These are phyloP conservation scores for Rallus crepitans DNA, from an alignment of 2,797 vertebrate species.

Conservation along the genomic window DNA sequence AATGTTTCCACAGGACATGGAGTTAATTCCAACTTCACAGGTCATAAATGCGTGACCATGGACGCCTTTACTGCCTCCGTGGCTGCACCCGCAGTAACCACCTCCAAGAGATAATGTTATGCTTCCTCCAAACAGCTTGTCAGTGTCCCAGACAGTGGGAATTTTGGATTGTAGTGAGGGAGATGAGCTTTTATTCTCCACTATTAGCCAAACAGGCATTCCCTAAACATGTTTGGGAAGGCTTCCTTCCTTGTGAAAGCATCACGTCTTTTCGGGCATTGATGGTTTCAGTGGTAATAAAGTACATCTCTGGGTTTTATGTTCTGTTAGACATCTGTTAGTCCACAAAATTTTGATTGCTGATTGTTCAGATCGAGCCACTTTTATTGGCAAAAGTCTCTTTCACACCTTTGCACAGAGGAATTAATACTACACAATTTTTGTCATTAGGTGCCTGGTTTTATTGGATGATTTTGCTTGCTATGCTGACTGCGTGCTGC, in stretches of 20 bases:
- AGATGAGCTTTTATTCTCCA: background rate
- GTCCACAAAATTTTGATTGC: background rate
- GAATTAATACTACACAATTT: background rate
- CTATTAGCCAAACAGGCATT: background rate
- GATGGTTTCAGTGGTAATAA: accelerated
- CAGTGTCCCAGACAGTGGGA: background rate
- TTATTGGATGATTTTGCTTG: background rate
- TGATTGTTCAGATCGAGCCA: background rate
- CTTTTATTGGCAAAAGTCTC: background rate
- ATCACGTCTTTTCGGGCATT: accelerated
- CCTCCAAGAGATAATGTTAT: background rate
- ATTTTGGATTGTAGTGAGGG: background rate
- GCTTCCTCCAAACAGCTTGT: background rate
- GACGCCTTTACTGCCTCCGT: background rate
- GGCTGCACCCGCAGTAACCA: accelerated
- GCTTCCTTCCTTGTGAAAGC: background rate
- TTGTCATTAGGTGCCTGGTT: background rate
- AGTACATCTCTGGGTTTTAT: background rate
- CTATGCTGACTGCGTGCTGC: background rate
- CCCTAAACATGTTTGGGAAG: background rate
- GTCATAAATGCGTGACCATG: accelerated
- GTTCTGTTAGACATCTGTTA: background rate
- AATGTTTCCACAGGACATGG: background rate
- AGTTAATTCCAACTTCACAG: background rate
- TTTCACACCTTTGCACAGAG: background rate